Base-by-base conservation (phyloP, 2,113 vertebrate species). In the Delphinapterus leucas region DNA sequence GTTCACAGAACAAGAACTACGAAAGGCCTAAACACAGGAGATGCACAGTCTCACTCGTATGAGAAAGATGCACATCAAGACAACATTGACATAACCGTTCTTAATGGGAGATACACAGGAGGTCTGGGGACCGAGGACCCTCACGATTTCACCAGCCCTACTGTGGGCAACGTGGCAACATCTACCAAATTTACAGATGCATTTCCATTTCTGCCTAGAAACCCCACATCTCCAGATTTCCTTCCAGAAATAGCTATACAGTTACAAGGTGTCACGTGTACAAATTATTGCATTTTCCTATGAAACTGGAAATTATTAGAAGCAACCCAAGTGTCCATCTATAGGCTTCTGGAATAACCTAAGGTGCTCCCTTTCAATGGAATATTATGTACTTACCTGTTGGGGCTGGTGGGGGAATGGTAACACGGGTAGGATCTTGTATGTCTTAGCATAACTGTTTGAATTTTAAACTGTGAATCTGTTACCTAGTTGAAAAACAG, bases 131-230 rank as follows among this genome's bases (percentile, higher is more conserved):
- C 31, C 4, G 28, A 49, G 3, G 38, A 55, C 23, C 70, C 15
- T 33, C 2, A 26, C 10, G 60, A 11, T 25, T 61, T 61, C 23
- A 28, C 25, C 7, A 65, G 15, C 31, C 47, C 8, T 18, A 17
- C 2, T 31, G 31, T 3, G 3, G 25, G 11, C 58, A n/a, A 28
- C 0, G 15, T 23, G 25, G 0, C 20, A 38, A 13, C 2, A 58
- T 44, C 58, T 47, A 7, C 11, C 12, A 33, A 17, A 68, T n/a
- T 17, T 31, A 82, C 10, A 80, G 36, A 31, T 25, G 17, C 25
- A 7, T 80, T 60, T 89, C 12, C 5, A 15, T 44, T 47, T 90
- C 33, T 47, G 70, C 31, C 9, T 14, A 31, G 87, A 86, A 47
- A 26, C 18, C 9, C 25, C 81, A 33, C 14, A 2, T 38, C 11